phyloP scores from a whole-genome alignment of 2,797 vertebrate genomes.

The Benthosema pterotum region DNA sequence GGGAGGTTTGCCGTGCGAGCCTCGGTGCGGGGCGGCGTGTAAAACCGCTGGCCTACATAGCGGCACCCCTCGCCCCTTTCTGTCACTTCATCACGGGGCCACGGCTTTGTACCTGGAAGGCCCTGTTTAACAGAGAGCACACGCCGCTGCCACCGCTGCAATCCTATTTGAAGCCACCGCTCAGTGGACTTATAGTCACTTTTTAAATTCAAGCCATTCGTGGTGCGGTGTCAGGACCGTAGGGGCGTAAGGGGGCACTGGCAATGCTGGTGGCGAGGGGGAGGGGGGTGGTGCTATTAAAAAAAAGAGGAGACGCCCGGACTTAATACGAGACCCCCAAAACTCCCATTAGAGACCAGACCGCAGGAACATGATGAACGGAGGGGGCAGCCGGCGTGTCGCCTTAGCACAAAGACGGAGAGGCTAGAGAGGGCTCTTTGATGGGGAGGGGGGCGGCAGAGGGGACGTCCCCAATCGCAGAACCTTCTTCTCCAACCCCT shows the following conservation, averaged over 20 bases:
- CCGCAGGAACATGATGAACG: slow-evolving; percentile 75
- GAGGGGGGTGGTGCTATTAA: slow-evolving; percentile 1
- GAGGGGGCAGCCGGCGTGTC: slow-evolving; percentile 65
- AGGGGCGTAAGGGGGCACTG: slow-evolving; percentile 18
- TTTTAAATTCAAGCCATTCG: slow-evolving; percentile 82
- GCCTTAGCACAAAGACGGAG: slow-evolving; percentile 65
- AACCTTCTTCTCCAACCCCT: slow-evolving; percentile 9
- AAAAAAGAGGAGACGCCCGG: slow-evolving; percentile 49
- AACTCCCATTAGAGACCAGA: slow-evolving; percentile 84
- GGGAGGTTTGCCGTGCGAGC: slow-evolving; percentile 39
- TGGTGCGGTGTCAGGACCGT: slow-evolving; percentile 68
- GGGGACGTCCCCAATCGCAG: slow-evolving; percentile 73
- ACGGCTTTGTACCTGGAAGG: slow-evolving; percentile 71
- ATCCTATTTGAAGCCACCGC: slow-evolving; percentile 74
- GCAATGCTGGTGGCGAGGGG: slow-evolving; percentile 30
- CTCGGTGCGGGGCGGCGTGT: slow-evolving; percentile 37
- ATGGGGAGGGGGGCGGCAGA: slow-evolving; percentile 85
- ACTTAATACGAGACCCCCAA: slow-evolving; percentile 84
- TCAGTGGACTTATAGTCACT: slow-evolving; percentile 76
- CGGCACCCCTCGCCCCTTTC: slow-evolving; percentile 68
- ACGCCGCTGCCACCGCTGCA: slow-evolving; percentile 56
- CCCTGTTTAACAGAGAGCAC: slow-evolving; percentile 66
- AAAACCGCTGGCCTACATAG: slow-evolving; percentile 71
- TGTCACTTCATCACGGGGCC: slow-evolving; percentile 70
- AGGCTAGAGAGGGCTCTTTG: slow-evolving; percentile 75